Evolutionary conservation across 2,888 invertebrate genomes (phyloP), one percentile per base, ranked within the genome.

Genomic region (Drosophila parthenogenetica): DNA sequence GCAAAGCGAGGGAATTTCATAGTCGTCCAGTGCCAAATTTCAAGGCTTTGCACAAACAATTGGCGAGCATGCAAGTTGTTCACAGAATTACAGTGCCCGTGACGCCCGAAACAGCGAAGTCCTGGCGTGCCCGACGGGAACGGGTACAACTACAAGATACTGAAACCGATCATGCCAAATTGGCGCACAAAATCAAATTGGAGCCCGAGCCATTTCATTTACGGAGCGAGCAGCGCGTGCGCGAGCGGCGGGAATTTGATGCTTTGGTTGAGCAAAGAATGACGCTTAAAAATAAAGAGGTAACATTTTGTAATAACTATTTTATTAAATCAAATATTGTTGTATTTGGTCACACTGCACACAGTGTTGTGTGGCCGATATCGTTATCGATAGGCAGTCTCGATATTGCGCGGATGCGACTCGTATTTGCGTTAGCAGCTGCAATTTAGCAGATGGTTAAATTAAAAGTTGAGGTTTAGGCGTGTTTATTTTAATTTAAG

Each of bases 11-110:
- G 1, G 66, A 90, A 60, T 92, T 92, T 68, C 91, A 86, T 19
- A 91, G 92, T 46, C 83, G 89, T 0, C 92, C 92, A 3, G 88
- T 80, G 16, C 92, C 92, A 0, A 91, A 91, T 37, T 91, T 91
- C 14, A 78, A 63, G 7, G 62, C 65, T 0, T 19, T 73, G 5
- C 80, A 88, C 40, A 76, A 82, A 35, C 72, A 73, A 8, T 14
- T 82, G 19, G 62, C 68, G 0, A 70, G 75, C 1, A 61, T 72
- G 8, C 58, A 61, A 10, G 57, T 81, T 0, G 50, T 64, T 0
- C 90, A 91, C 58, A 69, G 29, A 4, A 49, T 90, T 1, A 92
- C 92, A 1, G 37, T 77, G 4, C 81, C 92, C 0, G 29, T 76
- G 10, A 92, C 92, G 0, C 92, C 92, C 1, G 46, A 81, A 16